Evolutionary conservation across 2,888 invertebrate genomes (phyloP).

Genomic region (Chymomyza fuscimana): DNA sequence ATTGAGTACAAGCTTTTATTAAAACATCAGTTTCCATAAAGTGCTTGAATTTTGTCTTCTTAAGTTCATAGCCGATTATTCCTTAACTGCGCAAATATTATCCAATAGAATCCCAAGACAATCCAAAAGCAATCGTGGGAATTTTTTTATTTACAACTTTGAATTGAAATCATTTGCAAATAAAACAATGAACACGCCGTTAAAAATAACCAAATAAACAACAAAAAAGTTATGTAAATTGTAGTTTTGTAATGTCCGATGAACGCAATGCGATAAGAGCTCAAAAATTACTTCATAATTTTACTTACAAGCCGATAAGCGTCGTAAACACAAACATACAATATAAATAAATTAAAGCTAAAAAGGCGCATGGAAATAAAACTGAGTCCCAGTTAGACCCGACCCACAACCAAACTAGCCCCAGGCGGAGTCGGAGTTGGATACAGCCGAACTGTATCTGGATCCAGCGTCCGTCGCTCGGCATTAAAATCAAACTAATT

Average conservation of each 20-base stretch:
- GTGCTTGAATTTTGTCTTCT: neutral
- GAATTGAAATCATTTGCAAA: constrained; percentile 53
- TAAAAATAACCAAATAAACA: constrained; percentile 8
- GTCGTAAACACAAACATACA: constrained; percentile 50
- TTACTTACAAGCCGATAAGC: constrained; percentile 62
- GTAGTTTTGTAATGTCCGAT: constrained; percentile 74
- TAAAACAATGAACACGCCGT: constrained; percentile 49
- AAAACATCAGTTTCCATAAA: neutral
- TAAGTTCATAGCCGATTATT: neutral
- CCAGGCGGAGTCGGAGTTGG: constrained; percentile 7
- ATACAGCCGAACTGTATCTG: constrained; percentile 18
- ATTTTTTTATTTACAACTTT: constrained; percentile 56
- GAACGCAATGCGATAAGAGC: constrained; percentile 71
- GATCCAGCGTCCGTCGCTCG: constrained; percentile 41
- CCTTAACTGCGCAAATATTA: neutral
- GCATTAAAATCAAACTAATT: constrained; percentile 69
- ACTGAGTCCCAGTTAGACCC: neutral
- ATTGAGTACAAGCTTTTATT: too few relatives aligned
- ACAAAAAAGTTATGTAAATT: constrained; percentile 68
- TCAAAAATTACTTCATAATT: constrained; percentile 71
- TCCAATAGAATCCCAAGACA: constrained; percentile 26
- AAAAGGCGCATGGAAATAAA: constrained; percentile 8
- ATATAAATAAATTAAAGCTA: constrained; percentile 44
- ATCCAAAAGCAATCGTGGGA: constrained; percentile 49
- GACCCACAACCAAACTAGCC: neutral